A percentile compares a stretch with the other conserved stretches of the same genome.
phyloP scores from a whole-genome alignment of 2,888 invertebrate genomes.

The Melipona bicolor region DNA sequence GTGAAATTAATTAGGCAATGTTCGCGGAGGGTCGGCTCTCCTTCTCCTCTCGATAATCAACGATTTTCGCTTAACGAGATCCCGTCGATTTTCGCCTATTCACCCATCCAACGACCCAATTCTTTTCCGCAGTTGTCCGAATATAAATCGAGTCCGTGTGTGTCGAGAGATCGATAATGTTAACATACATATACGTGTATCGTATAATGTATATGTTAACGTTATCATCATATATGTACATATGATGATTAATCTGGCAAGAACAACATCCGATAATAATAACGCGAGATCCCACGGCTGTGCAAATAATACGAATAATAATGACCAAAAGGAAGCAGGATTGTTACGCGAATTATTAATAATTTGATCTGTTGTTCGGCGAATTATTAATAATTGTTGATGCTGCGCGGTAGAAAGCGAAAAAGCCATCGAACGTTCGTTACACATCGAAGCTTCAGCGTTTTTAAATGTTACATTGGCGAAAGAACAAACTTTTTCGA shows the following conservation, averaged over 20 bases:
- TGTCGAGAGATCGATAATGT: slow-evolving; percentile 39
- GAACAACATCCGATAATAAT: slow-evolving; percentile 16
- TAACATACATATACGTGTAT: neutral
- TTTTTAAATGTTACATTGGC: too few relatives aligned
- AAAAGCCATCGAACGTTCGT: too few relatives aligned
- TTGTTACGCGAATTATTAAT: slow-evolving; percentile 9
- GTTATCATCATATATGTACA: too few relatives aligned
- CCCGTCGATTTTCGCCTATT: slow-evolving; percentile 34
- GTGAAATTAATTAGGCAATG: slow-evolving; percentile 43
- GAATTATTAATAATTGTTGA: neutral
- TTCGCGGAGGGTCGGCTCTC: slow-evolving; percentile 7
- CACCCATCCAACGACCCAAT: slow-evolving; percentile 32
- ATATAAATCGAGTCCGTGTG: slow-evolving; percentile 17
- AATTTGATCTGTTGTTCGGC: neutral
- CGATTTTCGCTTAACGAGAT: slow-evolving; percentile 29
- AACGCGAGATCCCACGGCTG: neutral
- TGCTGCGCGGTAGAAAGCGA: neutral
- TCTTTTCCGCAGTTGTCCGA: slow-evolving; percentile 28
- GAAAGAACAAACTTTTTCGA: too few relatives aligned
- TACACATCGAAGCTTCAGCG: too few relatives aligned
- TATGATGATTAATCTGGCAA: slow-evolving; percentile 32
- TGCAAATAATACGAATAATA: neutral
- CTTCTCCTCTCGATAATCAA: slow-evolving; percentile 5
- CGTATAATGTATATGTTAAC: too few relatives aligned
- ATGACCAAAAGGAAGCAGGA: neutral